Base-by-base conservation (phyloP, 2,113 vertebrate genomes). In the Ammodytes marinus region DNA sequence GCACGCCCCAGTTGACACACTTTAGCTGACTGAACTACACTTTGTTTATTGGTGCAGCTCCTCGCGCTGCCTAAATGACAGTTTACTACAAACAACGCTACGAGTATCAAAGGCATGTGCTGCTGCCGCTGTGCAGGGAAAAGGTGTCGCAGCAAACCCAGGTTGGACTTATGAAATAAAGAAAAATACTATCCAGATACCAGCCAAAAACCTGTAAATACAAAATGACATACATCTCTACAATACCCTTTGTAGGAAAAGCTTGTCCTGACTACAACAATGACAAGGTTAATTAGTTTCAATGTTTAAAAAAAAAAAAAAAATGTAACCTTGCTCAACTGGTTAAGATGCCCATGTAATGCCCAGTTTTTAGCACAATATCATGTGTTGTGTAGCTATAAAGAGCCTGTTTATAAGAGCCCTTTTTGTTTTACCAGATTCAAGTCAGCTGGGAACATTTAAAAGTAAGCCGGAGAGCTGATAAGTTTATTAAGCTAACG, bases 1-100 rank as follows among this genome's bases (percentile, higher is more conserved):
- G 50, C 89, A 83, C 8, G 77, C 59, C 83, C 58, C 43, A 27
- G 55, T 42, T 79, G 82, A 77, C 77, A 89, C 74, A 75, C 60
- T 85, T 83, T 0, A 74, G 19, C 6, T 53, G 40, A 2, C n/a
- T 0, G 39, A 78, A 59, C 52, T 43, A 13, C 39, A 45, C 12
- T 69, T 27, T 67, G 37, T 86, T 85, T 81, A 69, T 86, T 80
- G 83, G 72, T 66, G 74, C 53, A 67, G 71, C 71, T 60, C 77
- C 49, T 54, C 37, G 11, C 65, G 35, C 74, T 84, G 63, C 66
- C 67, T 40, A 76, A 83, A 86, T 89, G 69, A 90, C 43, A 35
- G 0, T 78, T 88, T 79, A 55, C 35, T 12, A 69, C 72, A 86
- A 8, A 74, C 64, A 63, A 11, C 35, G 12, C 46, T 45, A 42